A percentile compares a stretch with the other conserved stretches of the same genome.
phyloP scores from a whole-genome alignment of 2,113 vertebrate species.

The Coreoperca whiteheadi region DNA sequence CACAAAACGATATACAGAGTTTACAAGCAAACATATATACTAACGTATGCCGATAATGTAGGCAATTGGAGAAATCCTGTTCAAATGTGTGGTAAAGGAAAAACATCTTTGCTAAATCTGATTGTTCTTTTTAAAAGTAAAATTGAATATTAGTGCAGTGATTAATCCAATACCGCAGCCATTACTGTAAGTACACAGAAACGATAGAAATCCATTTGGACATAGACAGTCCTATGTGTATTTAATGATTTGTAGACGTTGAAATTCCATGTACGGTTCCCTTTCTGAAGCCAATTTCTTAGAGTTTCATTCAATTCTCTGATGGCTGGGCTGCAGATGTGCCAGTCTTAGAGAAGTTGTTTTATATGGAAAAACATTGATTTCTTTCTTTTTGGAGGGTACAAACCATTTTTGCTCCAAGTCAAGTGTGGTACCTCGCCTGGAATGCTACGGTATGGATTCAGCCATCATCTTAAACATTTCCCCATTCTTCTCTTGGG shows the following conservation, averaged over 20 bases:
- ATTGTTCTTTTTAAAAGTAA: background rate
- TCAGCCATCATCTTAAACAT: conserved; percentile 6
- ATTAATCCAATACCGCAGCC: background rate
- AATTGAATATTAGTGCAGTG: conserved; percentile 22
- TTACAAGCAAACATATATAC: too few species aligned
- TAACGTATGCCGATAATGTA: too few species aligned
- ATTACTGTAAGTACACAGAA: background rate
- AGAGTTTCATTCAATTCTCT: conserved; percentile 28
- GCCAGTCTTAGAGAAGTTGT: conserved; percentile 2
- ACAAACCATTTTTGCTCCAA: conserved; percentile 1
- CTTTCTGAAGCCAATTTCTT: conserved; percentile 24
- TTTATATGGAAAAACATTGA: conserved; percentile 23
- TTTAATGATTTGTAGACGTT: conserved; percentile 8
- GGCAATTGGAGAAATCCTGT: background rate
- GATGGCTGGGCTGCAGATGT: conserved; percentile 16
- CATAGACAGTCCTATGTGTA: background rate
- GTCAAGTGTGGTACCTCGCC: background rate
- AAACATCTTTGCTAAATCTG: background rate
- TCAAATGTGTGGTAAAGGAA: background rate
- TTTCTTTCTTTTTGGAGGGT: background rate
- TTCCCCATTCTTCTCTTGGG: background rate
- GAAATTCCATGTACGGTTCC: background rate
- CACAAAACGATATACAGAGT: too few species aligned
- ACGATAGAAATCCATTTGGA: background rate
- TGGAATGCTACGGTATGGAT: background rate